Evolutionary conservation across 2,797 vertebrate species (phyloP).

Genomic region (Manis javanica): DNA sequence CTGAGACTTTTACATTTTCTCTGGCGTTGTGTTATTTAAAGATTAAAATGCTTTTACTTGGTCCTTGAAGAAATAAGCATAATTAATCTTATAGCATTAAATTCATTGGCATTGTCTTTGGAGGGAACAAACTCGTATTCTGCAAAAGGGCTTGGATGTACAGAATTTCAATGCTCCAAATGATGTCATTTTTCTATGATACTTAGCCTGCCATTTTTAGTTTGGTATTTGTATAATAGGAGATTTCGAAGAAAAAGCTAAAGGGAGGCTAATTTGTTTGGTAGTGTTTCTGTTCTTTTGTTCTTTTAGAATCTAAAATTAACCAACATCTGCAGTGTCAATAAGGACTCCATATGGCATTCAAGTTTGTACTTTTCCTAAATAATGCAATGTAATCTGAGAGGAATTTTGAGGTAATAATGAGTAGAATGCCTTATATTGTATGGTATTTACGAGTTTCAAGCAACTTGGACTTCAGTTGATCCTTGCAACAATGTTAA

Average conservation of each 20-base stretch:
- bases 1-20: constrained; percentile 18
- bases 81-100: constrained; percentile 68
- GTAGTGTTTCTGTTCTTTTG: constrained; percentile 80
- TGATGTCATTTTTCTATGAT: constrained; percentile 81
- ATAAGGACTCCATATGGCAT: constrained; percentile 79
- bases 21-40: constrained; percentile 35
- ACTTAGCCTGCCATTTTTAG: constrained; percentile 80
- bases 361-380: constrained; percentile 75
- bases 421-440: constrained; percentile 39
- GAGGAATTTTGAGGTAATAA: constrained; percentile 71
- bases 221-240: constrained; percentile 74
- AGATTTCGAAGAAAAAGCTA: constrained; percentile 75
- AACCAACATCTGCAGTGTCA: constrained; percentile 81
- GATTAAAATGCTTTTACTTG: constrained; percentile 64
- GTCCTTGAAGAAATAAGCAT: constrained; percentile 36
- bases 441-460: constrained; percentile 30
- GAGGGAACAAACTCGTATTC: constrained; percentile 60
- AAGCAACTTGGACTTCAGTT: constrained; percentile 26
- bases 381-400: constrained; percentile 74
- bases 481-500: constrained; percentile 14
- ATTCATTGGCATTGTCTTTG: constrained; percentile 49
- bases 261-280: constrained; percentile 76
- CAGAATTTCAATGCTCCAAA: constrained; percentile 78
- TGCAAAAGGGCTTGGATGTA: constrained; percentile 74
- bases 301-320: constrained; percentile 82